Conservation (phyloP, 2,797 vertebrate species). For the Mus minutoides region DNA sequence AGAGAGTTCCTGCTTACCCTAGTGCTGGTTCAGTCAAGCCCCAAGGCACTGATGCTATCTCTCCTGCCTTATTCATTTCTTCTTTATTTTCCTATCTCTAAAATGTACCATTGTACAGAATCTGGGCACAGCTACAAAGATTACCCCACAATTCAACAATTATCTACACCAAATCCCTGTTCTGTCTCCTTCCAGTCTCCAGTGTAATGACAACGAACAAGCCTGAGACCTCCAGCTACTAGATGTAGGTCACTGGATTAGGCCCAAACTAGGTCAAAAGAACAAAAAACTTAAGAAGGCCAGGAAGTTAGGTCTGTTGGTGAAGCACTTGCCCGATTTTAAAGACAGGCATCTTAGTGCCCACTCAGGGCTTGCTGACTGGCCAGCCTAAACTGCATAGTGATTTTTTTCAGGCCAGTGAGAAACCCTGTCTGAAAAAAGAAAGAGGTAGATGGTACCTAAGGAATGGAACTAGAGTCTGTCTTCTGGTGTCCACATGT, state of each 20-base stretch:
- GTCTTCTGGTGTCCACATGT: neutral
- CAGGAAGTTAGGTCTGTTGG: neutral
- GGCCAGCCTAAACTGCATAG: neutral
- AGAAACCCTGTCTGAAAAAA: neutral
- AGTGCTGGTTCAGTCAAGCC: conserved; percentile 81
- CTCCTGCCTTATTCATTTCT: conserved; percentile 78
- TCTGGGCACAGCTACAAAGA: conserved; percentile 70
- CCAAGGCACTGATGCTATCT: conserved; percentile 76
- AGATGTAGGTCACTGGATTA: neutral
- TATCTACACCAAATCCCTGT: neutral
- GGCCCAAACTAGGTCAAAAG: neutral
- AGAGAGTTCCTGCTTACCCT: conserved; percentile 66
- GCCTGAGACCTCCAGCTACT: neutral
- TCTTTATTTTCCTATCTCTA: conserved; percentile 72
- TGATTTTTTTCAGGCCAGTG: neutral
- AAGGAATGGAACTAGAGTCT: neutral
- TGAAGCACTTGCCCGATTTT: neutral
- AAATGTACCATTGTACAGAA: conserved; percentile 67
- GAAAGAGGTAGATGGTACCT: neutral
- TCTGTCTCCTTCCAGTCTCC: conserved; percentile 8
- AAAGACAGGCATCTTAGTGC: neutral
- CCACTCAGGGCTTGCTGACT: neutral
- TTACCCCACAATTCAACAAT: conserved; percentile 44
- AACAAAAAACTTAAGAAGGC: neutral
- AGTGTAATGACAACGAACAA: neutral